A percentile compares a stretch with the other conserved stretches of the same genome.
Conservation (phyloP, 2,113 vertebrate genomes). For the Psittacara wagleri region DNA sequence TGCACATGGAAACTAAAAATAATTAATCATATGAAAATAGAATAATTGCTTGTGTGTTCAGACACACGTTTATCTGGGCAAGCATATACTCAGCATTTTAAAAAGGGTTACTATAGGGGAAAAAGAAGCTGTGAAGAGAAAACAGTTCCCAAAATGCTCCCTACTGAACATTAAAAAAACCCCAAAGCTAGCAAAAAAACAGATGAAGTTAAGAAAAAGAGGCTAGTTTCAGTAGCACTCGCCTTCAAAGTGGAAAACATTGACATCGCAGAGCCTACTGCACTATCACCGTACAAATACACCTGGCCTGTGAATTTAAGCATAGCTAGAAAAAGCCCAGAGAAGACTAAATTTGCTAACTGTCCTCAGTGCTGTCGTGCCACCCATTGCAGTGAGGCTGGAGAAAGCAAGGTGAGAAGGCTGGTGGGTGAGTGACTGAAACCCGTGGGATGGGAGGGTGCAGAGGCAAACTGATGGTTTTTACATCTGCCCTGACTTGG, state of each 20-base stretch:
- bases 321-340: neutral
- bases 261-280: neutral
- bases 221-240: slow-evolving; percentile 20
- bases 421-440: neutral
- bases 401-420: neutral
- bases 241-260: neutral
- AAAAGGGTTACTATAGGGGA: slow-evolving; percentile 28
- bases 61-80: slow-evolving; percentile 60
- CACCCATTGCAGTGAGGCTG: neutral
- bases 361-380: neutral
- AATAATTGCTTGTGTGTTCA: slow-evolving; percentile 70
- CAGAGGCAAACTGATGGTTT: neutral
- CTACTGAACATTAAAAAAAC: neutral
- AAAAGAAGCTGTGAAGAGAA: slow-evolving; percentile 37
- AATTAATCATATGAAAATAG: slow-evolving; percentile 75
- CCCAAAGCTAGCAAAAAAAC: slow-evolving; percentile 2
- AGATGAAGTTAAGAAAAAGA: slow-evolving; percentile 35
- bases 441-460: neutral
- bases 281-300: neutral
- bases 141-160: slow-evolving; percentile 35
- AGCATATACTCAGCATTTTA: slow-evolving; percentile 49
- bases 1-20: slow-evolving; percentile 67
- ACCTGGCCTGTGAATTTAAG: neutral
- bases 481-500: neutral
- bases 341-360: neutral